Conservation (phyloP, 2,888 invertebrate genomes). For the Tillus elongatus region DNA sequence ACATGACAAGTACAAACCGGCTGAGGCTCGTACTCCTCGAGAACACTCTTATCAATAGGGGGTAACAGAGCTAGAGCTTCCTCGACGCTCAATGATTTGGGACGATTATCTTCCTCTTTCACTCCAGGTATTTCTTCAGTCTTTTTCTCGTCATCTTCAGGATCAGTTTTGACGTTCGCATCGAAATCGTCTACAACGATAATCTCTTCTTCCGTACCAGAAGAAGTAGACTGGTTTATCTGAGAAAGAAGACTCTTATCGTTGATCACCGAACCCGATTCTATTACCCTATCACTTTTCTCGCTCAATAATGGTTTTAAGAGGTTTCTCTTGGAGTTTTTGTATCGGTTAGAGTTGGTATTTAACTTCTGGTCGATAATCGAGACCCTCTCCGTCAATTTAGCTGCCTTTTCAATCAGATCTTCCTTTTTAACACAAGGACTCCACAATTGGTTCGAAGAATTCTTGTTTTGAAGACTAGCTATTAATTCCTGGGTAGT, state of each 20-base stretch:
- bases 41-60: slow-evolving; percentile 47
- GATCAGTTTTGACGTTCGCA: slow-evolving; percentile 2
- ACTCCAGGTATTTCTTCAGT: slow-evolving; percentile 19
- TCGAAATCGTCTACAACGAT: slow-evolving; percentile 26
- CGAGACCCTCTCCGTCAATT: slow-evolving; percentile 38
- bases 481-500: slow-evolving; percentile 75
- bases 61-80: slow-evolving; percentile 58
- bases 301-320: slow-evolving; percentile 9
- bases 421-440: slow-evolving; percentile 29
- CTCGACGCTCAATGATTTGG: slow-evolving; percentile 43
- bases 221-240: slow-evolving; percentile 7
- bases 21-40: slow-evolving; percentile 24
- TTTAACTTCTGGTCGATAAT: slow-evolving; percentile 40
- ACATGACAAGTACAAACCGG: slow-evolving; percentile 33
- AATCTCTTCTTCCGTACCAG: slow-evolving; percentile 25
- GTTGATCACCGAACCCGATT: slow-evolving; percentile 37
- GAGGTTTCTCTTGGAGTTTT: slow-evolving; percentile 33
- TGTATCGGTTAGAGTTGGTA: slow-evolving; percentile 35
- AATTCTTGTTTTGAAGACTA: slow-evolving; percentile 51
- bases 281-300: slow-evolving; percentile 29
- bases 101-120: slow-evolving; percentile 10
- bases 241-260: slow-evolving; percentile 26
- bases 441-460: slow-evolving; percentile 6
- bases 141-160: slow-evolving; percentile 17
- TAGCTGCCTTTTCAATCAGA: slow-evolving; percentile 39